A percentile compares a stretch with the other conserved stretches of the same genome.
Evolutionary conservation across 2,888 invertebrate genomes (phyloP).

Genomic region (Hoplodrina ambigua): DNA sequence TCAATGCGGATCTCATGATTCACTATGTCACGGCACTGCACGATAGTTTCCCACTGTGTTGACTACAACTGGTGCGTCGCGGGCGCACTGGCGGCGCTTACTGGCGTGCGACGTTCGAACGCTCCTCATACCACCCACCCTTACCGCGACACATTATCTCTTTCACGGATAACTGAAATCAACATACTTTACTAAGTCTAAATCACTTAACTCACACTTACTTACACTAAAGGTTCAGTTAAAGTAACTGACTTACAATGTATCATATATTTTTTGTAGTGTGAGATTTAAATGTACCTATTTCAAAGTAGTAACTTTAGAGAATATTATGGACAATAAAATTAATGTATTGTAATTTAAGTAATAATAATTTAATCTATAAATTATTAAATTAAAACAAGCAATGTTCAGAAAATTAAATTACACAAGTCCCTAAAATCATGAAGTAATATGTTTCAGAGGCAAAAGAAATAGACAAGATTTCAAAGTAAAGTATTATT

Average conservation of each 20-base stretch:
- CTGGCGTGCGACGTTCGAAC: slow-evolving; percentile 63
- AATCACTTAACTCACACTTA: neutral
- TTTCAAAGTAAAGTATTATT: no score
- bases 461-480: no score
- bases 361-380: no score
- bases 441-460: no score
- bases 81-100: slow-evolving; percentile 73
- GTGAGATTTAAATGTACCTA: no score
- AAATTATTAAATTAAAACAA: no score
- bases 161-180: slow-evolving; percentile 41
- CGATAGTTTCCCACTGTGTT: slow-evolving; percentile 59
- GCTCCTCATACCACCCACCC: slow-evolving; percentile 50
- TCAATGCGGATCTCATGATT: slow-evolving; percentile 83
- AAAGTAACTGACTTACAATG: no score
- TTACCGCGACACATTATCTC: slow-evolving; percentile 31
- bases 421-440: neutral
- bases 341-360: no score
- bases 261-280: no score
- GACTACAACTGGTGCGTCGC: slow-evolving; percentile 75
- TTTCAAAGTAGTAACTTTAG: no score
- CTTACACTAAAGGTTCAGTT: no score
- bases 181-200: slow-evolving; percentile 23
- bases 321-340: no score
- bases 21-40: slow-evolving; percentile 77
- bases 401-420: neutral